A percentile compares a stretch with the other conserved stretches of the same genome.
These are phyloP conservation scores for Machimus rusticus DNA, from an alignment of 2,888 invertebrate genomes.

Conservation along the genomic window DNA sequence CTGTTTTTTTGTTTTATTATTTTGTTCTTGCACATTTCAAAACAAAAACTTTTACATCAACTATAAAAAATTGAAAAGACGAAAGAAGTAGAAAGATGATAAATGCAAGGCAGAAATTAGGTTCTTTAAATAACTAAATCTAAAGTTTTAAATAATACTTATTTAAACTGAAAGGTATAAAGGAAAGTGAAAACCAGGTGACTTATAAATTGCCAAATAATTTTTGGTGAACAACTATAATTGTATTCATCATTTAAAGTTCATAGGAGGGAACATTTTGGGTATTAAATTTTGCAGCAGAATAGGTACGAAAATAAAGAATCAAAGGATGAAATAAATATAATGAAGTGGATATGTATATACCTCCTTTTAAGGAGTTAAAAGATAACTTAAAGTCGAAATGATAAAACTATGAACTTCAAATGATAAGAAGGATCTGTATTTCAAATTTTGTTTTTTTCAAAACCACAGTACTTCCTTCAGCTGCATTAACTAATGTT, in stretches of 20 bases:
- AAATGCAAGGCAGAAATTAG: constrained; percentile 19
- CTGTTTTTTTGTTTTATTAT: constrained; percentile 6
- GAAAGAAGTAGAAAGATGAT: background rate
- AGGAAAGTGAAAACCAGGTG: constrained; percentile 1
- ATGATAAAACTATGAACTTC: background rate
- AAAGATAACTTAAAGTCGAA: background rate
- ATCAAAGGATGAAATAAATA: background rate
- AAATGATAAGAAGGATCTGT: background rate
- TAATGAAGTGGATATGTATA: background rate
- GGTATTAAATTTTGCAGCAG: background rate
- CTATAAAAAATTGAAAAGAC: background rate
- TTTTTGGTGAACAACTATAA: background rate
- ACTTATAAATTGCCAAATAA: background rate
- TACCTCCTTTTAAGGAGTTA: background rate
- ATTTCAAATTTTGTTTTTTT: background rate
- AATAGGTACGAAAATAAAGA: background rate
- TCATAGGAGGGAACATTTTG: background rate
- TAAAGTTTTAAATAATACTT: background rate
- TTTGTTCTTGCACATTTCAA: constrained; percentile 20
- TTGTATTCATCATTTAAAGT: constrained; percentile 1
- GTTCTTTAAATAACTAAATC: background rate
- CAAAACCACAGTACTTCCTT: background rate
- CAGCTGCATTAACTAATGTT: constrained; percentile 27
- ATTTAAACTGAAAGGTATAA: background rate
- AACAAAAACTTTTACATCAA: constrained; percentile 6